These are phyloP conservation scores for Micrasema longulum DNA, from an alignment of 1,140 invertebrate species.

Conservation along the genomic window DNA sequence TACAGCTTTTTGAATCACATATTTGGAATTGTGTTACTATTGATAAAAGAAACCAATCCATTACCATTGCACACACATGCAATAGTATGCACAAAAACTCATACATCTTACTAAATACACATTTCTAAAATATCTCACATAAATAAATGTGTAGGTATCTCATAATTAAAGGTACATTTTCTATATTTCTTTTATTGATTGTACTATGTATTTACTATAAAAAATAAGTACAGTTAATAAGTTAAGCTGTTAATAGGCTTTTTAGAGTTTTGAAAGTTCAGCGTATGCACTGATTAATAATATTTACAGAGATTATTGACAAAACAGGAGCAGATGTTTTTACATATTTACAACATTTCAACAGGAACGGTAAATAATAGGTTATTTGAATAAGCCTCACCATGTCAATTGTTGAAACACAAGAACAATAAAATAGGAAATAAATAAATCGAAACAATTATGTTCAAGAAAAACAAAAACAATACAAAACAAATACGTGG, in stretches of 20 bases:
- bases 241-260: no score
- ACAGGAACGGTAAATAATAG: conserved; percentile 28
- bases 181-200: no score
- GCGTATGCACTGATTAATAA: background rate
- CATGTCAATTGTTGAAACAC: conserved; percentile 15
- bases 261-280: no score
- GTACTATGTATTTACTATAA: no score
- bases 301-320: conserved; percentile 46
- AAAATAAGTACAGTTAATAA: no score
- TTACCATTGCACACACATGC: no score
- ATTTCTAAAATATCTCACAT: conserved; percentile 1
- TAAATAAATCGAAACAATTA: conserved; percentile 29
- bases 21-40: no score
- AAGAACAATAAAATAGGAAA: conserved; percentile 23
- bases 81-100: conserved; percentile 1
- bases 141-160: no score
- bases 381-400: conserved; percentile 26
- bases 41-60: no score
- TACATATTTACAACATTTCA: conserved; percentile 32
- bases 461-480: conserved; percentile 14
- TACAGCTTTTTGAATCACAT: no score
- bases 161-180: no score
- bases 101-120: background rate
- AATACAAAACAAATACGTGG: conserved; percentile 10
- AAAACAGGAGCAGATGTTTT: conserved; percentile 4